phyloP scores from a whole-genome alignment of 2,888 invertebrate species.

The Caenorhabditis sp. region DNA sequence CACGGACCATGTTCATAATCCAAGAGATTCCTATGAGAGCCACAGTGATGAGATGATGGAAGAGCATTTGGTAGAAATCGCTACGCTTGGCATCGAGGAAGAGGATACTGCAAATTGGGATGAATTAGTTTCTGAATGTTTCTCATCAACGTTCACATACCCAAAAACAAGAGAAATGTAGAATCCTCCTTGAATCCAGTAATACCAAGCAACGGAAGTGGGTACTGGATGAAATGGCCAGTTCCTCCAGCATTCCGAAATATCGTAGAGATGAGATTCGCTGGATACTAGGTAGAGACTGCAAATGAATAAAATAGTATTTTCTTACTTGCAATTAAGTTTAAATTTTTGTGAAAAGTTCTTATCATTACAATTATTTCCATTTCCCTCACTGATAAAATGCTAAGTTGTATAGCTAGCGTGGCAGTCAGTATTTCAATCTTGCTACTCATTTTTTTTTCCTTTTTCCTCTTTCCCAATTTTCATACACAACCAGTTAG shows the following conservation, averaged over 20 bases:
- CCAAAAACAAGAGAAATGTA: constrained; percentile 69
- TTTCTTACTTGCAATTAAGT: too few species aligned
- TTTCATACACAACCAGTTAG: background rate
- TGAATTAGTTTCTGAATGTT: too few species aligned
- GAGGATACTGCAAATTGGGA: too few species aligned
- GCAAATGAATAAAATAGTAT: constrained; percentile 22
- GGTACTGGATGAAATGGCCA: constrained; percentile 85
- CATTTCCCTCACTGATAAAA: constrained; percentile 23
- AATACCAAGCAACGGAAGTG: constrained; percentile 90
- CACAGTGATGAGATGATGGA: constrained; percentile 96
- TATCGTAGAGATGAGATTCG: constrained; percentile 75
- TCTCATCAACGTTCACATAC: too few species aligned
- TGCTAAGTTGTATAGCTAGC: background rate
- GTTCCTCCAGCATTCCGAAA: constrained; percentile 79
- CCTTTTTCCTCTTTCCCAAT: background rate
- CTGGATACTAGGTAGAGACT: constrained; percentile 73
- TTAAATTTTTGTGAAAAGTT: too few species aligned
- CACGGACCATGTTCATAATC: constrained; percentile 93
- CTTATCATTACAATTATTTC: too few species aligned
- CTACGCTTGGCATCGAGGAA: constrained; percentile 85
- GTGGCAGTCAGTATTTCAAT: background rate
- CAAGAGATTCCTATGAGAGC: constrained; percentile 91
- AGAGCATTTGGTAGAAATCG: constrained; percentile 88
- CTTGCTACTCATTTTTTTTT: too few species aligned
- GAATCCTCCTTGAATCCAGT: constrained; percentile 66